Base-by-base conservation (phyloP, 2,888 invertebrate species). In the Caenorhabditis angaria region DNA sequence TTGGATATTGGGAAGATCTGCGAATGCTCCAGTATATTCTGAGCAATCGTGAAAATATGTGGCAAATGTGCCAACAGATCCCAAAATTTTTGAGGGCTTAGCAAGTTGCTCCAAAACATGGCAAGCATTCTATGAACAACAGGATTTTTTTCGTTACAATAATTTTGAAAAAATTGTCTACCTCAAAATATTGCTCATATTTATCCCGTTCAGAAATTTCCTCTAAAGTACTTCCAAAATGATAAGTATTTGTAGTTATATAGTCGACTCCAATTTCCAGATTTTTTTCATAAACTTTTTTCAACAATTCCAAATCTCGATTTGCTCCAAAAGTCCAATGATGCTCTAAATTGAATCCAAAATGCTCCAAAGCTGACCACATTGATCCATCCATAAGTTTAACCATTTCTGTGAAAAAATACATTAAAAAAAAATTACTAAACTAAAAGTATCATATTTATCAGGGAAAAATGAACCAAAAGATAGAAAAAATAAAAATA, bases 231-330 rank as follows among this genome's bases (percentile, higher is more conserved):
- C 65, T 73, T 2, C 69, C 73, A 69, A 35, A 65, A 25, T 73
- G 73, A 61, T 73, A 73, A 1, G 73, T 73, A 22, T 73, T 73
- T 4, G 69, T 73, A 8, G 73, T 73, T 0, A 69, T 57, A 6
- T 32, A 14, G 12, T 69, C 62, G 3, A 61, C 22, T 25, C 50
- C 24, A 10, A 20, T 18, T 51, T 51, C 14, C 32, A 51, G 14
- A 25, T 22, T 8, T 48, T 41, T 63, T 63, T 18, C 18, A 22
- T 73, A 69, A 12, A 60, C 67, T 20, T 62, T 50, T 27, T 53
- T 32, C 51, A 73, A 63, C 14, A 73, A 47, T n/a, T 60, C 20
- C 0, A 22, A 1, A 47, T 73, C 35, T 0, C 6, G 1, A 24
- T 67, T 69, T 1, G 73, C 73, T 5, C 50, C 54, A 29, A 73